Evolutionary conservation across 2,113 vertebrate species (phyloP), one percentile per base, ranked within the genome.

Genomic region (Daboia siamensis): DNA sequence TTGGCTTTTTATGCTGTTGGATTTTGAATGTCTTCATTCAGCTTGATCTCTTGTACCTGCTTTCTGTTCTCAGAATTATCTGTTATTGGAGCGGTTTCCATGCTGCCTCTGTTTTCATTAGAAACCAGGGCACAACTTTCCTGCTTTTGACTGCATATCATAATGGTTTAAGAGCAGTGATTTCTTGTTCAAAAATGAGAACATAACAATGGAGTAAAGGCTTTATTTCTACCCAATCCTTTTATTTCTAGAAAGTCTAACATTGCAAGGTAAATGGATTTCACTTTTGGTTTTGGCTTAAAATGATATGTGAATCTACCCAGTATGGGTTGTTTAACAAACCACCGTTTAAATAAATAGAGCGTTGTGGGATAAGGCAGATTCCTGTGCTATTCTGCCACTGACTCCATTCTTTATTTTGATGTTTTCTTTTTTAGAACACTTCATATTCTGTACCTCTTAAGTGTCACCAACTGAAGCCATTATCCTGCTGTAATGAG

Each of bases 401-500:
- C 13, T 55, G 57, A 39, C 21, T 56, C n/a, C 10, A 11, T 74
- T 92, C 69, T 44, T 61, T 88, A n/a, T 33, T 85, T 89, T 4
- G 23, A 2, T 56, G 26, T 13, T 33, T 55, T 64, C 33, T 17
- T 61, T 1, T n/a, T 21, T 86, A 33, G n/a, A 15, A 86, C 46
- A 39, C 48, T 61, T 59, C 29, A 86, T 90, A n/a, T 57, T 90
- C 69, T 33, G 0, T 33, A 39, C 69, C 46, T 51, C 17, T 86
- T 86, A 11, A 5, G 12, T 64, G 89, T 90, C 74, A 54, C 90
- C 33, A 44, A 33, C 48, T 2, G 33, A 90, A 44, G 74, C 74
- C 21, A 56, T 10, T 90, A 91, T 74, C 90, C 86, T 94, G 85
- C 55, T 89, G 52, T 59, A 95, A 21, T 92, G 93, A 91, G 74